Evolutionary conservation across 1,140 invertebrate genomes (phyloP), one percentile per base, ranked within the genome.

Genomic region (Ceratitis capitata): DNA sequence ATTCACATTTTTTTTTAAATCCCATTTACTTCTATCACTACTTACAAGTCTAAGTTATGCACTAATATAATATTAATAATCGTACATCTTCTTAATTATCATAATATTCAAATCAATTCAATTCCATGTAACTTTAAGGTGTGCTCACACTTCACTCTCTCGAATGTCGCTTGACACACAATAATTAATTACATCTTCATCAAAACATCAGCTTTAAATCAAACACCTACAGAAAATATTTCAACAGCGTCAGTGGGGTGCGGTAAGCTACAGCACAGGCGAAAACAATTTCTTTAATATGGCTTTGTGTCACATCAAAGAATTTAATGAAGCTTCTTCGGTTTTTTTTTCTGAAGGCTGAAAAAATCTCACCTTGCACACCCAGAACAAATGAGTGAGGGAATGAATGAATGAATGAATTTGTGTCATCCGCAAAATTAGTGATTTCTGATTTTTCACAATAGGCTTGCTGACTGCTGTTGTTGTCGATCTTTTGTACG

Each of bases 141-240:
- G 69, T 45, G 69, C 23, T 29, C n/a, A 23, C 19, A 23, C 39
- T 4, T 16, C 51, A 32, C 61, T n/a, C 29, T 16, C n/a, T 23
- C 3, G 29, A 61, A 45, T 78, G 69, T 45, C 69, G 45, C 39
- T 26, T 47, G 39, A 23, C 69, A 78, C 69, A 78, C 69, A 42
- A 32, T 35, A 16, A 78, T 45, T 78, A 78, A 78, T 78, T 39
- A 78, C 69, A 45, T 45, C 39, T 78, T 78, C 69, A 78, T 45
- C 69, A 78, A 42, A 45, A 19, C 12, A 45, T 6, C n/a, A 32
- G 14, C 69, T 78, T 78, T 45, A 78, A 45, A 42, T 26, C 35
- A 9, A n/a, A 78, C 10, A 78, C n/a, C 19, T 45, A 78, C 19
- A 78, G 39, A 12, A 45, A 23, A 23, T 45, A 78, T 45, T 7